A percentile compares a stretch with the other conserved stretches of the same genome.
These are phyloP conservation scores for Bos javanicus DNA, from an alignment of 2,113 vertebrate genomes.

Conservation along the genomic window DNA sequence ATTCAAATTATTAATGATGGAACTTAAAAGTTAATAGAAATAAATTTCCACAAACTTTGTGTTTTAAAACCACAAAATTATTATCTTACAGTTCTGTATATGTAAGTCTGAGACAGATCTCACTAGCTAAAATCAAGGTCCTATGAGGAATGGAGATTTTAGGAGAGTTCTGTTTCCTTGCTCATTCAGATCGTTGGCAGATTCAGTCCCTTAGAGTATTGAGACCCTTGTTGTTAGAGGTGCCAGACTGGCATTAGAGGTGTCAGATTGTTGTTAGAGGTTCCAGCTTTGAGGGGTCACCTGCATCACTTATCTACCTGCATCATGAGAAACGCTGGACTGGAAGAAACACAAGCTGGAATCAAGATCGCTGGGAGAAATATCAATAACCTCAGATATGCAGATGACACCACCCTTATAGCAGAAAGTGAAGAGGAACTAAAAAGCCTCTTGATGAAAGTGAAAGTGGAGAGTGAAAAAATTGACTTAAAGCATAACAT, in stretches of 20 bases:
- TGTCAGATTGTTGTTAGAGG: not conserved
- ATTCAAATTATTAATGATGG: not conserved
- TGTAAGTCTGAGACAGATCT: not conserved
- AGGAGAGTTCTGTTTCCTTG: not conserved
- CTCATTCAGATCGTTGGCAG: not conserved
- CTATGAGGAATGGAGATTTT: not conserved
- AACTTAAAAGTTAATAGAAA: not conserved
- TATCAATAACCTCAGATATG: too few species aligned
- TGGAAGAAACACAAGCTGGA: too few species aligned
- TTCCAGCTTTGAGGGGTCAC: not conserved
- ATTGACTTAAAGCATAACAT: too few species aligned
- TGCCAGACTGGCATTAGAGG: fast-evolving
- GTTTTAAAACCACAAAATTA: not conserved
- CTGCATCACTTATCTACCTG: not conserved
- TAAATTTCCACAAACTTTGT: not conserved
- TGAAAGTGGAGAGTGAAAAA: too few species aligned
- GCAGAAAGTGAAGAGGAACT: too few species aligned
- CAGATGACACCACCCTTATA: too few species aligned
- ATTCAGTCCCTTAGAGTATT: not conserved
- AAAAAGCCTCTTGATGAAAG: too few species aligned
- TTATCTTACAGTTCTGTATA: not conserved
- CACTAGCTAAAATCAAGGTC: not conserved
- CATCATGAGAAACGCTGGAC: too few species aligned
- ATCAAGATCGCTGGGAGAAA: too few species aligned
- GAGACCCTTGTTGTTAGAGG: not conserved